A percentile compares a stretch with the other conserved stretches of the same genome.
These are phyloP conservation scores for Alces alces DNA, from an alignment of 2,113 vertebrate species.

Conservation along the genomic window DNA sequence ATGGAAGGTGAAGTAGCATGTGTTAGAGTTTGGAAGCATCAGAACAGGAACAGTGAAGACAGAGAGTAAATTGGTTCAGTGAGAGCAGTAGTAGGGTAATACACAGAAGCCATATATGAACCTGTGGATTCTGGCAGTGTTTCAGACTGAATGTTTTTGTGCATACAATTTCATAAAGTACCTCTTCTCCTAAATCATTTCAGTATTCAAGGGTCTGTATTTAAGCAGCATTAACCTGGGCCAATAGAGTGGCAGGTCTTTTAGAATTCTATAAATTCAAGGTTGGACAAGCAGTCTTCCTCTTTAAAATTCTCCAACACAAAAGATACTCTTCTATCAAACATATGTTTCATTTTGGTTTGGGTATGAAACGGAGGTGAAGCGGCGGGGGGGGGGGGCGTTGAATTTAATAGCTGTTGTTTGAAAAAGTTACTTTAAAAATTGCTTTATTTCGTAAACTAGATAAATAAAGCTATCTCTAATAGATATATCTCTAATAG, in stretches of 20 bases:
- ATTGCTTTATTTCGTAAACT: neutral
- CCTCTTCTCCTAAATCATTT: neutral
- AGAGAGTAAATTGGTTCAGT: neutral
- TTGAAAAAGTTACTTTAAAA: neutral
- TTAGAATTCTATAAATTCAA: neutral
- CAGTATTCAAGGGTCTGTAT: neutral
- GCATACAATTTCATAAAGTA: neutral
- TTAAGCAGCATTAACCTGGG: neutral
- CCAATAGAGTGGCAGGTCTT: neutral
- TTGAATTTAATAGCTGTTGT: neutral
- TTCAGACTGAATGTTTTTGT: neutral
- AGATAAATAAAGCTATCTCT: neutral
- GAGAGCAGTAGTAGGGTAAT: neutral
- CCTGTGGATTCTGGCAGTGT: neutral
- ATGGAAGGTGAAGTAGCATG: neutral
- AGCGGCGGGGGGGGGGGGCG: no score
- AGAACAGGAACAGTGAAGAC: neutral
- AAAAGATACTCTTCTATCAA: neutral
- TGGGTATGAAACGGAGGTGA: neutral
- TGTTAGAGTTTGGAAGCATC: neutral
- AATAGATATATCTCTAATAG: neutral
- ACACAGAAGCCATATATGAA: neutral
- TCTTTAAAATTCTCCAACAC: neutral
- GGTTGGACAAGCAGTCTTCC: neutral
- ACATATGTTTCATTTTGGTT: neutral